Evolutionary conservation across 2,113 vertebrate genomes (phyloP).

Genomic region (Chaenogobius annularis): DNA sequence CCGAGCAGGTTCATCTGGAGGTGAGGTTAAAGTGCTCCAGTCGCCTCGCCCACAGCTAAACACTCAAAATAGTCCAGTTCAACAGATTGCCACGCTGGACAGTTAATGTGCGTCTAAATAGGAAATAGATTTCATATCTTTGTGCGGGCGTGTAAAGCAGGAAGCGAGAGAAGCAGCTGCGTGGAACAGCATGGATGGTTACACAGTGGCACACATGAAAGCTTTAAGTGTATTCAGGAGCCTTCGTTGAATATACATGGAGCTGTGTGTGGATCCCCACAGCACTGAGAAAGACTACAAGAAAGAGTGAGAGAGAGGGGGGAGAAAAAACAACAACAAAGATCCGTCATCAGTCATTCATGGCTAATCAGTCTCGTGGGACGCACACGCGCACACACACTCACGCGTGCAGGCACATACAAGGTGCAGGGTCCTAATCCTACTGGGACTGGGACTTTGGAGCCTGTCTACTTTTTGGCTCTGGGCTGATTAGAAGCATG

Average conservation of each 20-base stretch:
- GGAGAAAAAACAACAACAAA: slow-evolving; percentile 64
- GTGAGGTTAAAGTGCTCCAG: slow-evolving; percentile 65
- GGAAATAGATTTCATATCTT: slow-evolving; percentile 47
- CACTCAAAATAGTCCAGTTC: slow-evolving; percentile 23
- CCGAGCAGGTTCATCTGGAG: slow-evolving; percentile 71
- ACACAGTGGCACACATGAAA: slow-evolving; percentile 78
- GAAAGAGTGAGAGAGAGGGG: slow-evolving; percentile 39
- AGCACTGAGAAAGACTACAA: slow-evolving; percentile 66
- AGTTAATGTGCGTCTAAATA: slow-evolving; percentile 56
- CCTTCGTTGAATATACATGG: slow-evolving; percentile 77
- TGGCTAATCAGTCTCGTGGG: slow-evolving; percentile 78
- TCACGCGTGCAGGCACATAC: slow-evolving; percentile 39
- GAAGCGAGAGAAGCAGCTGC: slow-evolving; percentile 66
- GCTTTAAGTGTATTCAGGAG: slow-evolving; percentile 76
- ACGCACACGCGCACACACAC: slow-evolving; percentile 41
- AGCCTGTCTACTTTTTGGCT: slow-evolving; percentile 74
- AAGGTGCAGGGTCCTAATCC: slow-evolving; percentile 68
- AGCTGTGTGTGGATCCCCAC: slow-evolving; percentile 52
- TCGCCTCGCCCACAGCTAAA: slow-evolving; percentile 28
- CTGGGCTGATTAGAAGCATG: slow-evolving; percentile 66
- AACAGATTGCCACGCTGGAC: slow-evolving; percentile 49
- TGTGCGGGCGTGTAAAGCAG: slow-evolving; percentile 27
- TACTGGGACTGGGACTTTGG: slow-evolving; percentile 70
- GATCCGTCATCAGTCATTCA: slow-evolving; percentile 79
- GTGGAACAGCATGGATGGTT: slow-evolving; percentile 77